Conservation (phyloP, 2,888 invertebrate genomes). For the Diarsia dahlii region DNA sequence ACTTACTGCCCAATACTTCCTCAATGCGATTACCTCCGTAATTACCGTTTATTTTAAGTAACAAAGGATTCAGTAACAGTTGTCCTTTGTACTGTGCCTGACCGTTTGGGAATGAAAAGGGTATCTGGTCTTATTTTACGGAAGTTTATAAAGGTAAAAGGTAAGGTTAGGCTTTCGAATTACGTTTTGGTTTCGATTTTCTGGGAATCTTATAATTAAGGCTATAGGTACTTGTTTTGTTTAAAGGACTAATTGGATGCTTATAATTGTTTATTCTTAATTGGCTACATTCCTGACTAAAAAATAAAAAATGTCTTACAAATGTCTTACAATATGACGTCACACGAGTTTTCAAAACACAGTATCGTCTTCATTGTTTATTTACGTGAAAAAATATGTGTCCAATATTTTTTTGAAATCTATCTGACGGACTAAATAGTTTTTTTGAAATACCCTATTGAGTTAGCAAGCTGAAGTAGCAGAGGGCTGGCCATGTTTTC, state of each 20-base stretch:
- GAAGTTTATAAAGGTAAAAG: constrained; percentile 33
- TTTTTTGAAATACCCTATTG: not conserved
- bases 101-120: constrained; percentile 52
- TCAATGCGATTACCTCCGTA: constrained; percentile 22
- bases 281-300: too few relatives aligned
- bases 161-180: constrained; percentile 30
- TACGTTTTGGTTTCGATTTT: constrained; percentile 22
- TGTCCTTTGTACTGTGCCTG: constrained; percentile 44
- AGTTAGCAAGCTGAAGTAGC: not conserved
- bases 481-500: not conserved
- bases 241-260: not conserved
- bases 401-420: too few relatives aligned
- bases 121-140: constrained; percentile 33
- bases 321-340: too few relatives aligned
- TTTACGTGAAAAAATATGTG: too few relatives aligned
- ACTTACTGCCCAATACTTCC: not conserved
- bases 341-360: too few relatives aligned
- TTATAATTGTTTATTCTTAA: too few relatives aligned
- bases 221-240: not conserved
- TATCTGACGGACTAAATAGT: too few relatives aligned
- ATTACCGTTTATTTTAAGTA: constrained; percentile 57
- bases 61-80: constrained; percentile 54
- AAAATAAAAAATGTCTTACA: too few relatives aligned
- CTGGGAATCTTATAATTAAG: constrained; percentile 6
- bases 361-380: too few relatives aligned